These are phyloP conservation scores for Mormyrops attenuatus DNA, from an alignment of 2,797 vertebrate species.

Conservation along the genomic window DNA sequence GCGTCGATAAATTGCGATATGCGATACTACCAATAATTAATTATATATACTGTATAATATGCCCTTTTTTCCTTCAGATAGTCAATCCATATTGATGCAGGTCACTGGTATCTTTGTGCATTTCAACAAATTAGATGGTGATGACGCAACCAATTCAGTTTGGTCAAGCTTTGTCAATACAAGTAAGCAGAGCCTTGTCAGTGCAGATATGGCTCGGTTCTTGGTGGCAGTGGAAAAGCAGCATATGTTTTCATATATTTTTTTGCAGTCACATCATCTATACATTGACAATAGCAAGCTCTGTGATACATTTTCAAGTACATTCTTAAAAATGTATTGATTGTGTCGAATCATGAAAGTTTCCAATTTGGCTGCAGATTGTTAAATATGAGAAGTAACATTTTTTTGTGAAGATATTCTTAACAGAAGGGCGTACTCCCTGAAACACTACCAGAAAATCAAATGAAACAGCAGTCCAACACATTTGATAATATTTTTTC, in stretches of 20 bases:
- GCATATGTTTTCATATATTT: background rate
- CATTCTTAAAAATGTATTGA: background rate
- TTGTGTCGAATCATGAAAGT: background rate
- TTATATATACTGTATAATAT: background rate
- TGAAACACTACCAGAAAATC: background rate
- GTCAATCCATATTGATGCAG: background rate
- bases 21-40: background rate
- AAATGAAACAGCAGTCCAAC: background rate
- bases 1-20: background rate
- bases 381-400: background rate
- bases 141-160: background rate
- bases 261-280: background rate
- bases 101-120: background rate
- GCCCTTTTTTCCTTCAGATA: background rate
- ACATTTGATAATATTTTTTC: constrained; percentile 68
- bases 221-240: background rate
- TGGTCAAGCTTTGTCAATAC: background rate
- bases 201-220: background rate
- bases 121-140: background rate
- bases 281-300: background rate
- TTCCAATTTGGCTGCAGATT: background rate
- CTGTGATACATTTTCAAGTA: background rate
- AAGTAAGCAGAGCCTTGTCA: background rate
- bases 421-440: background rate
- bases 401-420: background rate